Conservation (phyloP, 92 coral and sea anemone genomes). For the Chrysogorgia sp. region DNA sequence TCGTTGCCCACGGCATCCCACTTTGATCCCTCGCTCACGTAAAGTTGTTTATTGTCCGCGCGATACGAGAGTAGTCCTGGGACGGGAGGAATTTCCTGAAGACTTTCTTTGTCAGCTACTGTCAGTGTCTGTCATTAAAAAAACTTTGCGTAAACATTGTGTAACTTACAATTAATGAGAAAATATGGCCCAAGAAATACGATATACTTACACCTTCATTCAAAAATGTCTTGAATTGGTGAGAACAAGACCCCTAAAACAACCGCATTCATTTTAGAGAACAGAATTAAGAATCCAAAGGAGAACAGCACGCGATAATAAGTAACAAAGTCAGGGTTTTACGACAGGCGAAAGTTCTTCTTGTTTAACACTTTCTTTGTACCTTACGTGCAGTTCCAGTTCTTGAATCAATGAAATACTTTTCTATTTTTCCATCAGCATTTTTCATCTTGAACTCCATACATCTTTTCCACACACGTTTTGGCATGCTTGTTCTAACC, state of each 20-base stretch:
- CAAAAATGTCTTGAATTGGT: background rate
- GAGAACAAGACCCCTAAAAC: slow-evolving; percentile 10
- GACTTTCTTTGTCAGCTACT: slow-evolving; percentile 3
- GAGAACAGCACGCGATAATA: too few relatives aligned
- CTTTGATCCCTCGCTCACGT: slow-evolving; percentile 7
- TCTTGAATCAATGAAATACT: background rate
- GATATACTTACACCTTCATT: slow-evolving; percentile 20
- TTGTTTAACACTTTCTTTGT: too few relatives aligned
- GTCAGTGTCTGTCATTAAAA: background rate
- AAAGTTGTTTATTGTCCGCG: slow-evolving; percentile 16
- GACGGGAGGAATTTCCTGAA: slow-evolving; percentile 7
- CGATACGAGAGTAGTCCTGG: slow-evolving; percentile 11
- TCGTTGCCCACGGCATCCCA: slow-evolving; percentile 1
- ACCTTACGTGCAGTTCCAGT: slow-evolving; percentile 9
- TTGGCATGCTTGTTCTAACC: slow-evolving; percentile 1
- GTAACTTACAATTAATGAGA: too few relatives aligned
- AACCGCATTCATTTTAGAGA: background rate
- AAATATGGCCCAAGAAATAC: too few relatives aligned
- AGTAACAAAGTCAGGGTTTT: too few relatives aligned
- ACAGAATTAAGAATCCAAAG: too few relatives aligned
- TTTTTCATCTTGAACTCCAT: slow-evolving; percentile 16
- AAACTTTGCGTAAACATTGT: too few relatives aligned
- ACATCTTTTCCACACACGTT: slow-evolving; percentile 24
- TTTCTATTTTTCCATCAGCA: background rate
- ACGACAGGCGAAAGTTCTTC: too few relatives aligned